Percentiles rank a stretch among this genome's conserved stretches.
Evolutionary conservation across 2,797 vertebrate species (phyloP).

Genomic region (Centropyge bicolor): DNA sequence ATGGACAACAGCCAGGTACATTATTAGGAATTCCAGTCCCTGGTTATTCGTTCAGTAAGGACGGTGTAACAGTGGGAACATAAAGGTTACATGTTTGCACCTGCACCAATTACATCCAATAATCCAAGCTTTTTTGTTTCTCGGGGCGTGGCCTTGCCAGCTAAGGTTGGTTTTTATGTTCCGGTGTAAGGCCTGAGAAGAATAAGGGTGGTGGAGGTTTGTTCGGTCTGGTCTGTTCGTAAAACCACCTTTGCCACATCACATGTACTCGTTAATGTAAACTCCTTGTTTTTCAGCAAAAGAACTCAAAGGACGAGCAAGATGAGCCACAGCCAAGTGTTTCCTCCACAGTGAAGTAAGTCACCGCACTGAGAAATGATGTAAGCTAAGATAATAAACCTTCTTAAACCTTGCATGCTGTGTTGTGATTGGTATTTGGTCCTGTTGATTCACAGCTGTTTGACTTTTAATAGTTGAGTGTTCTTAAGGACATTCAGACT

Average conservation of each 20-base stretch:
- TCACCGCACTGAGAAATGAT: conserved; percentile 7
- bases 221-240: neutral
- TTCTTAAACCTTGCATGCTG: neutral
- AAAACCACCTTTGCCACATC: neutral
- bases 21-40: neutral
- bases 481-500: neutral
- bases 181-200: neutral
- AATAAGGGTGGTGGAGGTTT: neutral
- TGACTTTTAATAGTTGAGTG: neutral
- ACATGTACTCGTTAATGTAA: neutral
- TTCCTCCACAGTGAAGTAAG: conserved; percentile 76
- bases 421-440: conserved; percentile 1
- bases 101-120: neutral
- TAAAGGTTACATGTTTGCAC: neutral
- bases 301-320: conserved; percentile 69
- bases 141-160: neutral
- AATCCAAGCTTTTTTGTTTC: neutral
- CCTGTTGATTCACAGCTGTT: conserved; percentile 17
- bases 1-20: conserved; percentile 84
- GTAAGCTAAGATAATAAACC: neutral
- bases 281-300: conserved; percentile 62
- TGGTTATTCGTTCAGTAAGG: neutral
- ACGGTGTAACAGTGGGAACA: neutral
- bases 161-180: neutral
- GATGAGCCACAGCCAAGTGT: conserved; percentile 55